Evolutionary conservation across 2,888 invertebrate genomes (phyloP).

Genomic region (Drosophila antonietae): DNA sequence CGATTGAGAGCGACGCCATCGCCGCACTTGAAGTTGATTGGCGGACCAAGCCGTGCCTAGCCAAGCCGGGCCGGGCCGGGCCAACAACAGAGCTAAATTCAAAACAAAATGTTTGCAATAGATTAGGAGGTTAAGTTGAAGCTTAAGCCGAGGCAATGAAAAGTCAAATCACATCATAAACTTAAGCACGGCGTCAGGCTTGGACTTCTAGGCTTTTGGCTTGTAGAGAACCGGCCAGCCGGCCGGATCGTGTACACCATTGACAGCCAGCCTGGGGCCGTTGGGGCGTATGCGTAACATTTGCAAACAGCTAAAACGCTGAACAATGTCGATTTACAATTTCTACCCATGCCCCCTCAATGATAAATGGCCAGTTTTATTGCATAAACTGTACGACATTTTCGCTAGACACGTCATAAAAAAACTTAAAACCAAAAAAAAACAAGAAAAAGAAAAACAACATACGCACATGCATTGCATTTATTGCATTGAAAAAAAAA

Average conservation of each 20-base stretch:
- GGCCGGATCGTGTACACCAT: slow-evolving; percentile 30
- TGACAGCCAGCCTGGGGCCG: slow-evolving; percentile 64
- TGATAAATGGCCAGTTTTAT: slow-evolving; percentile 80
- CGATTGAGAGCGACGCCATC: slow-evolving; percentile 54
- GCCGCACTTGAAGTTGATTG: slow-evolving; percentile 60
- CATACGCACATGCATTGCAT: slow-evolving; percentile 24
- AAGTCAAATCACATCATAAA: slow-evolving; percentile 69
- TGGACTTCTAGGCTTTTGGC: slow-evolving; percentile 38
- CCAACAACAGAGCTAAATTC: slow-evolving; percentile 17
- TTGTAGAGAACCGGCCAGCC: slow-evolving; percentile 10
- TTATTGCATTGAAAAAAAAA: slow-evolving; percentile 6
- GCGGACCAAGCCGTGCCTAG: slow-evolving; percentile 22
- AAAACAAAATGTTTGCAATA: slow-evolving; percentile 39
- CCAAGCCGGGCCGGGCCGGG: slow-evolving; percentile 3
- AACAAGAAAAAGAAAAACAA: neutral
- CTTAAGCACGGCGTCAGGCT: slow-evolving; percentile 35
- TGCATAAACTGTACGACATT: slow-evolving; percentile 78
- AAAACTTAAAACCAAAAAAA: slow-evolving; percentile 7
- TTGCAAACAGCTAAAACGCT: slow-evolving; percentile 41
- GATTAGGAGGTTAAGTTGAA: slow-evolving; percentile 68
- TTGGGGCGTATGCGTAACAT: slow-evolving; percentile 78
- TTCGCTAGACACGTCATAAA: slow-evolving; percentile 60
- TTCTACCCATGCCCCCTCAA: slow-evolving; percentile 52
- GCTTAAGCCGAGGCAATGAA: slow-evolving; percentile 62
- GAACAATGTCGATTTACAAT: slow-evolving; percentile 67